A percentile compares a stretch with the other conserved stretches of the same genome.
Conservation (phyloP, 2,113 vertebrate genomes). For the Equus przewalskii region DNA sequence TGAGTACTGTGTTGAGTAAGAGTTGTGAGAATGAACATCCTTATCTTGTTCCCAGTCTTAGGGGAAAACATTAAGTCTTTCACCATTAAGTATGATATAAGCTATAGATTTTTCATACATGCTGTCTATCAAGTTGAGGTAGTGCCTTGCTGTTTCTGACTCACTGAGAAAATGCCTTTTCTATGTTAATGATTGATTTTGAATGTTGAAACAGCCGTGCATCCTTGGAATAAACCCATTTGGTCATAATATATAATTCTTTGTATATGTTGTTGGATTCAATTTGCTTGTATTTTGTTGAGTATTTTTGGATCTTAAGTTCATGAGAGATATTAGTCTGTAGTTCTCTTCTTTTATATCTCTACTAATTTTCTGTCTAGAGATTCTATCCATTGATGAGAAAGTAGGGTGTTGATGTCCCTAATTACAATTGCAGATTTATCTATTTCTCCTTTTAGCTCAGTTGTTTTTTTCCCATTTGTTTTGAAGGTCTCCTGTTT, state of each 20-base stretch:
- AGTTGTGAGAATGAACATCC: background rate
- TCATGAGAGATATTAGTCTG: background rate
- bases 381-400: background rate
- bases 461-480: background rate
- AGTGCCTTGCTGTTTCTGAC: background rate
- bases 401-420: background rate
- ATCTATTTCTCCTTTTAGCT: background rate
- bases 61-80: background rate
- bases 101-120: background rate
- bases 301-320: constrained; percentile 22
- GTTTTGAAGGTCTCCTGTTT: background rate
- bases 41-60: background rate
- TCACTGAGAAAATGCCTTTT: background rate
- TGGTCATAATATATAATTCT: background rate
- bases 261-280: background rate
- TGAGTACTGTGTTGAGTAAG: background rate
- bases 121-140: background rate
- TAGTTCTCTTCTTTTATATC: background rate
- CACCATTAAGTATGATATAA: background rate
- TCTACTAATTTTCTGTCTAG: constrained; percentile 26
- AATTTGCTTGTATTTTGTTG: background rate
- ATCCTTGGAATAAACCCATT: constrained; percentile 1
- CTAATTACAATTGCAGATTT: background rate
- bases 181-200: background rate
- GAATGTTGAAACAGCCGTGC: background rate